These are phyloP conservation scores for Phylloscopus whistleri DNA, from an alignment of 2,113 vertebrate species.

Conservation along the genomic window DNA sequence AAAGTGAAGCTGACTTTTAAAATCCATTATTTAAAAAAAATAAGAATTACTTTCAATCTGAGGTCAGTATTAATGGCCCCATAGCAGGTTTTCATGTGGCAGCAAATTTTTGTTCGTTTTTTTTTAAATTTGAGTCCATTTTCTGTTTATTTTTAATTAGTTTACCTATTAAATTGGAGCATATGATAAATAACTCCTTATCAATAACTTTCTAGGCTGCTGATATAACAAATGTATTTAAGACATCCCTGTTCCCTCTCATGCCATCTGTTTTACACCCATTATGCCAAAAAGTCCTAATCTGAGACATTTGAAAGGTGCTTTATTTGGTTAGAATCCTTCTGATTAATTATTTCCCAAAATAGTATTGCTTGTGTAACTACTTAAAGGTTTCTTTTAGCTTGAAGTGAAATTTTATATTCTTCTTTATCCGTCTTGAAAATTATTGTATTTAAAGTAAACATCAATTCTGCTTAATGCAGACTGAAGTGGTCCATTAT, in stretches of 20 bases:
- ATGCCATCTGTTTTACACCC: slow-evolving; percentile 10
- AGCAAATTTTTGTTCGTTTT: neutral
- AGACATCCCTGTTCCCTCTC: neutral
- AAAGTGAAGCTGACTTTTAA: neutral
- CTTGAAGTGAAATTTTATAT: neutral
- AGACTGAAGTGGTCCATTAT: neutral
- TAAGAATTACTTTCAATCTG: neutral
- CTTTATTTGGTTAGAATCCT: neutral
- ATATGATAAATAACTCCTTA: neutral
- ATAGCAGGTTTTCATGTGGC: neutral
- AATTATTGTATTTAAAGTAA: slow-evolving; percentile 6
- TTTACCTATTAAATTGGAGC: neutral
- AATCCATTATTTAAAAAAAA: neutral
- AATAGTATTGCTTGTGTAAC: neutral
- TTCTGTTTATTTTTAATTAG: neutral
- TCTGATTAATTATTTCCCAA: neutral
- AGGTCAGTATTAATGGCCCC: neutral
- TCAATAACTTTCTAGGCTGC: neutral
- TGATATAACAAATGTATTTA: neutral
- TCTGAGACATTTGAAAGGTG: neutral
- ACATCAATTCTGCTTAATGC: neutral
- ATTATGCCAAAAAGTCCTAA: neutral
- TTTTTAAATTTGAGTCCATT: neutral
- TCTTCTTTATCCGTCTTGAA: neutral
- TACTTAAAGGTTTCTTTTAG: neutral